Evolutionary conservation across 2,888 invertebrate genomes (phyloP), one percentile per base, ranked within the genome.

Genomic region (Liopterus haemorrhoidalis): DNA sequence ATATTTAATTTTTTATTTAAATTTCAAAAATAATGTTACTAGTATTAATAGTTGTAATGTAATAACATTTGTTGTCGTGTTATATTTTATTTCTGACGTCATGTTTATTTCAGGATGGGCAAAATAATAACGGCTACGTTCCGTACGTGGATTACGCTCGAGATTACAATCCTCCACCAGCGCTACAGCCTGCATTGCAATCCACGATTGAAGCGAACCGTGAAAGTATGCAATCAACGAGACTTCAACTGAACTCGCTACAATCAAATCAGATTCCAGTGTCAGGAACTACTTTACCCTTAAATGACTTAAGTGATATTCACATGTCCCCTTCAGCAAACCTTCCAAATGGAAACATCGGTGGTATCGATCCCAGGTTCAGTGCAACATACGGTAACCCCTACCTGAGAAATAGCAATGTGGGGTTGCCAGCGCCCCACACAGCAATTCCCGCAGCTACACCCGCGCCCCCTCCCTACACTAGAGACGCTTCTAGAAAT

Each of bases 321-420:
- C 65, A 65, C 51, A 54, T 64, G 53, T 52, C 52, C 8, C 51
- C 55, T 54, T 52, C 57, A 30, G 60, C 59, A 50, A 56, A 53
- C 50, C 60, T 67, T 38, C 61, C 67, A 19, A 67, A 66, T 51
- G 66, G 67, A 28, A 61, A 61, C 36, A 53, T 64, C 38, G 60
- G 59, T 27, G 48, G 60, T 18, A 82, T 91, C 19, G 91, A 91
- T 66, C 89, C 90, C 2, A 73, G 90, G 52, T 92, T 85, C 65
- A 89, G 88, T 38, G 91, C 92, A 24, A 84, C 88, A 5, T 92
- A 92, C 61, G 87, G 88, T 44, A 92, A 92, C 68, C 91, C 91
- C 1, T 91, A 91, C 67, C 71, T 90, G 52, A 74, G 90, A 61
- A 80, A 79, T 48, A 79, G 78, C 36, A 78, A 75, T 49, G 63